Evolutionary conservation across 2,797 vertebrate species (phyloP).

Genomic region (Microtus californicus): DNA sequence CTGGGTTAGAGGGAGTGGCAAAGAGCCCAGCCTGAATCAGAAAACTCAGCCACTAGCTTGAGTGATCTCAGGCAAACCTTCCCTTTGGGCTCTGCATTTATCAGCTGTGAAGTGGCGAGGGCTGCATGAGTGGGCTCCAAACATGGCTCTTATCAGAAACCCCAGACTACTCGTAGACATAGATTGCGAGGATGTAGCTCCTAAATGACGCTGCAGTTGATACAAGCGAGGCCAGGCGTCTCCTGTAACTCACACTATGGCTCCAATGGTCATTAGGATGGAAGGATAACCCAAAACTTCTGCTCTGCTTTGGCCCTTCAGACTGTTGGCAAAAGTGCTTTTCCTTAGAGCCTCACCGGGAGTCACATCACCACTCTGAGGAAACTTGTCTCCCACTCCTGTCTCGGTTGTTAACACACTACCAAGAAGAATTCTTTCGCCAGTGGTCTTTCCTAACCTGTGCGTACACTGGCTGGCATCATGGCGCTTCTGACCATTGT

Average conservation of each 20-base stretch:
- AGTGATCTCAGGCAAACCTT: neutral
- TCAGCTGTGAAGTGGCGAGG: neutral
- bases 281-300: neutral
- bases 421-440: neutral
- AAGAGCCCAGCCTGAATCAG: neutral
- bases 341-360: neutral
- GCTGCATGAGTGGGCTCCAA: neutral
- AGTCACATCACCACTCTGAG: neutral
- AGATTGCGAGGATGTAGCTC: neutral
- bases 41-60: neutral
- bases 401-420: neutral
- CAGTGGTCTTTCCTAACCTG: neutral
- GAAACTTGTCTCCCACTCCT: neutral
- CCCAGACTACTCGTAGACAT: neutral
- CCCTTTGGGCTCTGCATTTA: constrained; percentile 15
- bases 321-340: neutral
- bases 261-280: neutral
- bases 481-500: neutral
- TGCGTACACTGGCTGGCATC: neutral
- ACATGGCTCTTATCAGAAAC: neutral
- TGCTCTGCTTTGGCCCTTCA: neutral
- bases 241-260: neutral
- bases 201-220: neutral
- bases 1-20: neutral
- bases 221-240: neutral